Evolutionary conservation across 2,888 invertebrate genomes (phyloP), one percentile per base, ranked within the genome.

Genomic region (Volucella bombylans): DNA sequence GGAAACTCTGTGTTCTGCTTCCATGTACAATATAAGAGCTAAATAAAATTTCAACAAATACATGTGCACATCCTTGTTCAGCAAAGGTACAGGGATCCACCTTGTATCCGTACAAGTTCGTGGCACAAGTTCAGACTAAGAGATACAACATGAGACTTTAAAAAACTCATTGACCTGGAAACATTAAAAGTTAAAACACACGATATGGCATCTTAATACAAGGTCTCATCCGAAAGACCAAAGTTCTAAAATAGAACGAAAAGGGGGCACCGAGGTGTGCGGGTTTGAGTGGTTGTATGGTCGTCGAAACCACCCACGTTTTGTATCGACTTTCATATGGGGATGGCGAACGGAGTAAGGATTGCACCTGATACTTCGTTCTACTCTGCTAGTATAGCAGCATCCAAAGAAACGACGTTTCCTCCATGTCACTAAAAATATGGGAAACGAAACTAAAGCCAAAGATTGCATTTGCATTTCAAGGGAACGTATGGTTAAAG

Each of bases 141-240:
- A 81, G 85, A 86, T 82, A 86, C 77, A 86, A 65, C 77, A 82
- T 77, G 73, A 77, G 77, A 82, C 82, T 82, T 82, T 77, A 68
- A 55, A 82, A 82, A 79, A 82, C 86, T 74, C 86, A 86, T 86
- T 86, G 86, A 86, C 86, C 86, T 77, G 82, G 68, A 83, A 86
- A 83, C 80, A 83, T 83, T 83, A 83, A 83, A 86, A 79, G 82
- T 86, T 86, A 86, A 78, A 86, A 81, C 81, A 81, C 76, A 85
- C 71, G 47, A 76, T 77, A 81, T 85, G 72, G 76, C 71, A 85
- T 81, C 81, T 81, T 81, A 81, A 81, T 85, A 81, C 81, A 76
- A 72, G 76, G 85, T 85, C 81, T 72, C 76, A 81, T 83, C 80
- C 69, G 43, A 59, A 81, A 57, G 76, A 77, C 67, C 68, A 77